These are phyloP conservation scores for Nasua narica DNA, from an alignment of 2,797 vertebrate species.

Conservation along the genomic window DNA sequence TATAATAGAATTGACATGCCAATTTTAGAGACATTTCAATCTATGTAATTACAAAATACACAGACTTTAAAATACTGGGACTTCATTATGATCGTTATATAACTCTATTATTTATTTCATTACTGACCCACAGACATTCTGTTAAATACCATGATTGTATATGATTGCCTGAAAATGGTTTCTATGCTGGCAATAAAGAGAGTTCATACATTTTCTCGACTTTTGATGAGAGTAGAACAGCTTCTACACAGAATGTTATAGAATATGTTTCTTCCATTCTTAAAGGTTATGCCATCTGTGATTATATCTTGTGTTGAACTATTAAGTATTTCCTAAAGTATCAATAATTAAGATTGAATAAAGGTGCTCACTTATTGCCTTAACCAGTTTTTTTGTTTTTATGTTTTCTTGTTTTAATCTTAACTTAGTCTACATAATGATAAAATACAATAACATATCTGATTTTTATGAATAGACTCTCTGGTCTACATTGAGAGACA, in stretches of 20 bases:
- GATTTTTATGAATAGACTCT: background rate
- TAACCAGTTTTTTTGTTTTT: background rate
- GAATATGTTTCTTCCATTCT: background rate
- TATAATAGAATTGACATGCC: background rate
- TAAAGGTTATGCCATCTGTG: background rate
- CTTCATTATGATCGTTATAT: background rate
- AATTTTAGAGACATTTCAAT: slow-evolving; percentile 1
- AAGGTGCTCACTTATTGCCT: background rate
- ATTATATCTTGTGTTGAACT: background rate
- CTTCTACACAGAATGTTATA: background rate
- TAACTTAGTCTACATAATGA: background rate
- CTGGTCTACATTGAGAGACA: background rate
- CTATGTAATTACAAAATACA: background rate
- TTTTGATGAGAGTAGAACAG: background rate
- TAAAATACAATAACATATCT: background rate
- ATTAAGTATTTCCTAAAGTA: background rate
- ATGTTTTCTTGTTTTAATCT: background rate
- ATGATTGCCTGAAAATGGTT: background rate
- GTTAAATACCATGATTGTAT: background rate
- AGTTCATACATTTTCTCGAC: background rate
- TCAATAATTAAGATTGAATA: background rate
- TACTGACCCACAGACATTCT: background rate
- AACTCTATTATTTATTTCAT: background rate
- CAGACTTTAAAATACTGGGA: background rate
- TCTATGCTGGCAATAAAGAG: background rate